A percentile compares a stretch with the other conserved stretches of the same genome.
phyloP scores from a whole-genome alignment of 2,113 vertebrate species.

The Macaca mulatta region DNA sequence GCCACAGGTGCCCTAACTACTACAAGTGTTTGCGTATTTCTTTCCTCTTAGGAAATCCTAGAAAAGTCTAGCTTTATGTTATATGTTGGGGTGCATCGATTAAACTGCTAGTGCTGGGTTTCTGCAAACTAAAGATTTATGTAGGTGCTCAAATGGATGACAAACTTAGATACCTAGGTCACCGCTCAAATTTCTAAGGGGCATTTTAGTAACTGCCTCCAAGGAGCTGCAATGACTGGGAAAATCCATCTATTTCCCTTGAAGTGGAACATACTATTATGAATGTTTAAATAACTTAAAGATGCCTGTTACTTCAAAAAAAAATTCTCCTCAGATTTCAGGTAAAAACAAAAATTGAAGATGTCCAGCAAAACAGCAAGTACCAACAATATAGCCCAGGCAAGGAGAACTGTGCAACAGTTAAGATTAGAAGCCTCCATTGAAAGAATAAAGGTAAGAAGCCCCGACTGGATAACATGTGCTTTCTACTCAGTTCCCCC shows the following conservation, averaged over 20 bases:
- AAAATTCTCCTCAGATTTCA: conserved; percentile 26
- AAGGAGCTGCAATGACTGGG: not conserved
- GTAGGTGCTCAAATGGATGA: not conserved
- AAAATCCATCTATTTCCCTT: not conserved
- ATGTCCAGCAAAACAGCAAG: conserved; percentile 92
- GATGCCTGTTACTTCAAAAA: not conserved
- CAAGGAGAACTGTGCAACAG: conserved; percentile 91
- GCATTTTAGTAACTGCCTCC: not conserved
- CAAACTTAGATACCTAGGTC: not conserved
- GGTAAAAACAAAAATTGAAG: conserved; percentile 63
- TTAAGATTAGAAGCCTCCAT: conserved; percentile 92
- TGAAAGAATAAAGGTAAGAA: conserved; percentile 93
- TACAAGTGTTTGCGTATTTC: not conserved
- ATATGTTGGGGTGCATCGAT: not conserved
- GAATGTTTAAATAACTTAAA: not conserved
- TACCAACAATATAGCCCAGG: conserved; percentile 91
- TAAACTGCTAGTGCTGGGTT: not conserved
- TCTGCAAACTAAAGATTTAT: not conserved
- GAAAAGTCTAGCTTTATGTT: not conserved
- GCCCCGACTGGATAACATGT: rapidly evolving
- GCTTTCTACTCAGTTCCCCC: not conserved
- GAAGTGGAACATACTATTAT: not conserved
- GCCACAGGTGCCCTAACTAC: not conserved
- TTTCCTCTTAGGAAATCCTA: not conserved
- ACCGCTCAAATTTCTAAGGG: rapidly evolving